A percentile compares a stretch with the other conserved stretches of the same genome.
These are phyloP conservation scores for Pseudomugil tenellus DNA, from an alignment of 2,797 vertebrate species.

Conservation along the genomic window DNA sequence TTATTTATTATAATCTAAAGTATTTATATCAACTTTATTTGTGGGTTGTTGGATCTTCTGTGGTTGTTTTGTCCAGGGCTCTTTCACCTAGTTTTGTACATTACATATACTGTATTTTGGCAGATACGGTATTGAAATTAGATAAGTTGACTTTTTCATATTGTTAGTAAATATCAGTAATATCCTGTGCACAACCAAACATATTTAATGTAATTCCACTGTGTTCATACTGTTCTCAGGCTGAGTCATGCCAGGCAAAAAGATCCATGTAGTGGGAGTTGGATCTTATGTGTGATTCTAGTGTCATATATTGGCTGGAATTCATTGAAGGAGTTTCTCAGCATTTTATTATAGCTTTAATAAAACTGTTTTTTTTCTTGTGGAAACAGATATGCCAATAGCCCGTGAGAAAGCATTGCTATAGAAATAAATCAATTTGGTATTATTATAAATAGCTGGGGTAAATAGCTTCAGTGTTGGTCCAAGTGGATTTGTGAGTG, in stretches of 20 bases:
- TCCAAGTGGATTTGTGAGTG: conserved; percentile 34
- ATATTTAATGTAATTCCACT: background rate
- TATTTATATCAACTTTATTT: background rate
- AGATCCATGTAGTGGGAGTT: background rate
- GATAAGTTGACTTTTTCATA: background rate
- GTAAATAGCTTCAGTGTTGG: conserved; percentile 37
- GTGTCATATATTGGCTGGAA: background rate
- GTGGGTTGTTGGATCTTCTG: conserved; percentile 8
- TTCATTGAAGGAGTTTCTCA: background rate
- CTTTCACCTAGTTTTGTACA: background rate
- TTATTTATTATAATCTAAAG: background rate
- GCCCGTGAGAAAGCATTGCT: background rate
- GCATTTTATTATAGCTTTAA: background rate
- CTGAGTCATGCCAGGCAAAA: conserved; percentile 18
- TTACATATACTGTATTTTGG: background rate
- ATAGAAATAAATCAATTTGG: conserved; percentile 40
- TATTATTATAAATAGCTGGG: conserved; percentile 37
- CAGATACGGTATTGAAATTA: background rate
- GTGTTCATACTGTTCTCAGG: too few relatives aligned
- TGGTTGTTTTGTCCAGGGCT: background rate
- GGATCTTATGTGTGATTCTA: background rate
- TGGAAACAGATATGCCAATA: conserved; percentile 1
- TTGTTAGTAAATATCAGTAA: conserved; percentile 3
- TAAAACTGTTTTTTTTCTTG: conserved; percentile 4
- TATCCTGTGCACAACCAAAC: conserved; percentile 22